These are phyloP conservation scores for Eurosta solidaginis DNA, from an alignment of 1,140 invertebrate species.

Conservation along the genomic window DNA sequence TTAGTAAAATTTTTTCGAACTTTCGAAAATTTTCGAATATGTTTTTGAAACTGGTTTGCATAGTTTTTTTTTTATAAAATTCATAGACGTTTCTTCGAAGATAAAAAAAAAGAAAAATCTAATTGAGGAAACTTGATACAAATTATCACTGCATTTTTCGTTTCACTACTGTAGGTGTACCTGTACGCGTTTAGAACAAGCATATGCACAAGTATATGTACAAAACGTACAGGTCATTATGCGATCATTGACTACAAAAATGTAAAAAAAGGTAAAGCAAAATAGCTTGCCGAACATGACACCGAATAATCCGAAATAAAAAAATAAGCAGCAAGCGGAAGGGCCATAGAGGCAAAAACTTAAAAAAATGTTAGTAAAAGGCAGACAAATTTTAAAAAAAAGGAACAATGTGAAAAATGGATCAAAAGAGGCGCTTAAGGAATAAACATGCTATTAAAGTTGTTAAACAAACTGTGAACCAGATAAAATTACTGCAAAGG, in stretches of 20 bases:
- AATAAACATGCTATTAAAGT: background rate
- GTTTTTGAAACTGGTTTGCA: too few relatives aligned
- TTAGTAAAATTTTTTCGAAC: too few relatives aligned
- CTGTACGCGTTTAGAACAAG: too few relatives aligned
- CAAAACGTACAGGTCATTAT: conserved; percentile 2
- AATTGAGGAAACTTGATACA: too few relatives aligned
- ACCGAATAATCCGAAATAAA: background rate
- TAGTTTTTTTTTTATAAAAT: too few relatives aligned
- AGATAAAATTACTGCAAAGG: background rate
- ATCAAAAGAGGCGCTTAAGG: background rate
- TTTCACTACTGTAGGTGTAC: too few relatives aligned
- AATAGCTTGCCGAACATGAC: conserved; percentile 17
- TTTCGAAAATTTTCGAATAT: too few relatives aligned
- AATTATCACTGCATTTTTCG: too few relatives aligned
- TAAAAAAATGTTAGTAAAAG: background rate
- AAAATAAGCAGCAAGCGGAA: background rate
- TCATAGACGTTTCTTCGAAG: too few relatives aligned
- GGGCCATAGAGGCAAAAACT: background rate
- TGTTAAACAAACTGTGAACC: conserved; percentile 23
- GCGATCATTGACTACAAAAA: background rate
- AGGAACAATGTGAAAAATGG: background rate
- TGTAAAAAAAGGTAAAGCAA: background rate
- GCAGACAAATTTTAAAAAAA: background rate
- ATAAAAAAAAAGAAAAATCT: too few relatives aligned
- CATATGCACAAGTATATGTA: background rate